Evolutionary conservation across 35 echinoderm and acorn worm genomes (phyloP).

Genomic region (Patiria miniata): DNA sequence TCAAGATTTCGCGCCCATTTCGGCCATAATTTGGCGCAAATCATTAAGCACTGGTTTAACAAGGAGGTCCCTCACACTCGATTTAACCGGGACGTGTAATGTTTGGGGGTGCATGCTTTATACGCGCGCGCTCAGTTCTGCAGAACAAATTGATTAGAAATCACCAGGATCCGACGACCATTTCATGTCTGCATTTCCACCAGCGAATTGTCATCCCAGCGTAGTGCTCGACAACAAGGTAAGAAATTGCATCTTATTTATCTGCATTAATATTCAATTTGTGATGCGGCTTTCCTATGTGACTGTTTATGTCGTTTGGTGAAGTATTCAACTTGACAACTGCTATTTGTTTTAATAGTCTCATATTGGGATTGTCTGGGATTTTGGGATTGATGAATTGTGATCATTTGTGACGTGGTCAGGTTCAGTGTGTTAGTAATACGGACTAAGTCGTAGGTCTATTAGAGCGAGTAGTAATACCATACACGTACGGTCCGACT

Average conservation of each 20-base stretch:
- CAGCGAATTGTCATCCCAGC: too few relatives aligned
- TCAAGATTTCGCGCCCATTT: not conserved
- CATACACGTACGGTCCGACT: conserved; percentile 33
- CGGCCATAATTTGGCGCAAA: not conserved
- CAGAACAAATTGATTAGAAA: conserved; percentile 26
- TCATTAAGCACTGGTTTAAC: conserved; percentile 13
- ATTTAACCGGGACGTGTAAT: not conserved
- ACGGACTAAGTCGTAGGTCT: not conserved
- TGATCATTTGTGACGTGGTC: not conserved
- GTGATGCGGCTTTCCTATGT: too few relatives aligned
- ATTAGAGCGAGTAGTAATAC: conserved; percentile 36
- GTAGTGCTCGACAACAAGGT: too few relatives aligned
- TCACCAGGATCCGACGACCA: conserved; percentile 6
- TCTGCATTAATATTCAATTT: too few relatives aligned
- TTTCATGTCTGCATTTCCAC: not conserved
- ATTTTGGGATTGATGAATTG: not conserved
- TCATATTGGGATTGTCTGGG: not conserved
- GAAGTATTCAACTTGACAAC: too few relatives aligned
- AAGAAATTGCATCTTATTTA: too few relatives aligned
- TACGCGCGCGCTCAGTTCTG: conserved; percentile 14
- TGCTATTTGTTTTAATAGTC: not conserved
- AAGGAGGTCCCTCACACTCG: not conserved
- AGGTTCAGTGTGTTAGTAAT: not conserved
- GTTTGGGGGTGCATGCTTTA: too few relatives aligned
- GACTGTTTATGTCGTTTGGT: too few relatives aligned